Percentiles rank a stretch among this genome's conserved stretches.
phyloP scores from a whole-genome alignment of 2,113 vertebrate genomes.

The Perccottus glenii region DNA sequence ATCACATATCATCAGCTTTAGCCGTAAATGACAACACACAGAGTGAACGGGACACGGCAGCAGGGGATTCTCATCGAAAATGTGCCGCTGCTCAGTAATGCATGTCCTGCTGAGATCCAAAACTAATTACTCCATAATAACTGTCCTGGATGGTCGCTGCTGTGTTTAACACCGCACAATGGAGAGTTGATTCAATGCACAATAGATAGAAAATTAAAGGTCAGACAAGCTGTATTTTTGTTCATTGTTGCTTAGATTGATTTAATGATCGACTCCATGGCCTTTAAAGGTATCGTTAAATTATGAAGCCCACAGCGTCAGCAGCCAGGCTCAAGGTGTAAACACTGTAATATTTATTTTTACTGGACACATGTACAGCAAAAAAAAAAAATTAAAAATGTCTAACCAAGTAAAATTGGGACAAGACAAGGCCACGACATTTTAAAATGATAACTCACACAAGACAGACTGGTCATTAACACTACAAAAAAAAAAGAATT shows the following conservation, averaged over 20 bases:
- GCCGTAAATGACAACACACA: slow-evolving; percentile 29
- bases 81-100: slow-evolving; percentile 57
- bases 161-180: slow-evolving; percentile 17
- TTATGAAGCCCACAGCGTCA: slow-evolving; percentile 6
- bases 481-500: too few relatives aligned
- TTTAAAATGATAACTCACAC: too few relatives aligned
- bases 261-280: slow-evolving; percentile 39
- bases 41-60: slow-evolving; percentile 22
- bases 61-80: slow-evolving; percentile 31
- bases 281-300: slow-evolving; percentile 34
- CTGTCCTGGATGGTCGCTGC: slow-evolving; percentile 22
- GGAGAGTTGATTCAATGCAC: slow-evolving; percentile 46
- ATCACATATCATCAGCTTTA: slow-evolving; percentile 14
- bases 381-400: neutral
- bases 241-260: slow-evolving; percentile 12
- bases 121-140: slow-evolving; percentile 67
- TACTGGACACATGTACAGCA: slow-evolving; percentile 7
- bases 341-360: neutral
- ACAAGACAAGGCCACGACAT: too few relatives aligned
- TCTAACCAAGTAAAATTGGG: too few relatives aligned
- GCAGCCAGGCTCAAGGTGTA: neutral
- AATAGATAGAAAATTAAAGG: slow-evolving; percentile 47
- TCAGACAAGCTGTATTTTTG: slow-evolving; percentile 27
- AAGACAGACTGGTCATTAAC: too few relatives aligned
- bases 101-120: slow-evolving; percentile 42